Percentiles rank a stretch among this genome's conserved stretches.
Evolutionary conservation across 2,113 vertebrate species (phyloP).

Genomic region (Malurus melanocephalus): DNA sequence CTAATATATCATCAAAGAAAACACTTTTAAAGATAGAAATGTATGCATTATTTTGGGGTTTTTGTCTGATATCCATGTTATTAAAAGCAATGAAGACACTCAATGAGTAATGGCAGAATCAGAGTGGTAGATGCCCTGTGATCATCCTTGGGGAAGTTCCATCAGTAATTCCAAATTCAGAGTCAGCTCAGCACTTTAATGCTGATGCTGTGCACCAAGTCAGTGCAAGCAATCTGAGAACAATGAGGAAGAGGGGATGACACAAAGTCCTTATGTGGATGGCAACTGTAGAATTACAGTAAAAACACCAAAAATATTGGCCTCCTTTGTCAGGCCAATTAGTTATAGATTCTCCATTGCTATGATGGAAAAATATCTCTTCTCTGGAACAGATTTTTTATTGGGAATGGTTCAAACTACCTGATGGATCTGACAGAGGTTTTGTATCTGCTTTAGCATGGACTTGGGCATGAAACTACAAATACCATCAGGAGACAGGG

Average conservation of each 20-base stretch:
- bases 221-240: background rate
- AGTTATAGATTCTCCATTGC: background rate
- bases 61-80: background rate
- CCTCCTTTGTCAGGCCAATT: background rate
- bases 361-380: background rate
- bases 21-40: background rate
- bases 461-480: background rate
- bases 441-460: background rate
- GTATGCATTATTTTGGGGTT: background rate
- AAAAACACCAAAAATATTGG: background rate
- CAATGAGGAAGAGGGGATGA: background rate
- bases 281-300: background rate
- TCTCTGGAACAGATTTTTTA: background rate
- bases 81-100: background rate
- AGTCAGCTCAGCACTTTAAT: background rate
- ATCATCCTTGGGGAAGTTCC: background rate
- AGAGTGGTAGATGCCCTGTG: fast-evolving
- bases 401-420: background rate
- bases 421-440: background rate
- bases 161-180: background rate
- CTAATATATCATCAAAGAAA: background rate
- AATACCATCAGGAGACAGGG: background rate
- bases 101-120: background rate
- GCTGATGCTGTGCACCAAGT: background rate
- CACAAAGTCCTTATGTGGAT: background rate